A percentile compares a stretch with the other conserved stretches of the same genome.
Conservation (phyloP, 2,113 vertebrate species). For the Lophura nycthemera region DNA sequence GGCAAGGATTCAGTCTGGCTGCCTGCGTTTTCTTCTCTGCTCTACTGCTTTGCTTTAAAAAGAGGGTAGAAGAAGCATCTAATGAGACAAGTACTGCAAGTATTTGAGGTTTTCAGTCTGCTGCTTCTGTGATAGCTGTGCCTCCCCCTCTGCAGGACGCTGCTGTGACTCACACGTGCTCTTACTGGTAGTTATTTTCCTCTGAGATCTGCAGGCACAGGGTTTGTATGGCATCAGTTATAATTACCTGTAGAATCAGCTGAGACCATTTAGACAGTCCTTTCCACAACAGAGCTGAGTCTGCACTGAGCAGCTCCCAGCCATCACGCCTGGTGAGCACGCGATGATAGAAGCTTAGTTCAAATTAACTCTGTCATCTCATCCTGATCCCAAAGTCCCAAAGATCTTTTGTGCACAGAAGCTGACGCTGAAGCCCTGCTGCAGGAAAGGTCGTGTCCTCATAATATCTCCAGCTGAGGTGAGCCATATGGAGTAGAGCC, state of each 20-base stretch:
- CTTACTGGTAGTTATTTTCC: neutral
- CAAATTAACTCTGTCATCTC: neutral
- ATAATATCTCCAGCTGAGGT: neutral
- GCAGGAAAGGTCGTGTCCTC: neutral
- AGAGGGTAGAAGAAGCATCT: neutral
- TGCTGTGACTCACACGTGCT: neutral
- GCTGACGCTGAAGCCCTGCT: neutral
- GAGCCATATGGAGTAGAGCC: neutral
- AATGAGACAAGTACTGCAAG: too few relatives aligned
- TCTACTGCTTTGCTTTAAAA: neutral
- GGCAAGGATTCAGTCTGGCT: neutral
- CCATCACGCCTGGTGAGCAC: neutral
- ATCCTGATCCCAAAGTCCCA: neutral
- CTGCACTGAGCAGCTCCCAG: neutral
- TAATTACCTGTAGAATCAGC: neutral
- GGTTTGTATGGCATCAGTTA: neutral
- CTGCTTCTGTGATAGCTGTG: neutral
- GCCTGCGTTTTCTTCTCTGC: neutral
- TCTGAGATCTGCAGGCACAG: neutral
- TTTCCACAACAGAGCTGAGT: neutral
- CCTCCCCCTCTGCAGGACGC: neutral
- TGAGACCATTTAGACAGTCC: neutral
- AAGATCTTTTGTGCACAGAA: neutral
- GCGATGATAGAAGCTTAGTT: neutral
- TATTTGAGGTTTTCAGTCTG: neutral